Evolutionary conservation across 2,113 vertebrate species (phyloP).

Genomic region (Periophthalmus modestus): DNA sequence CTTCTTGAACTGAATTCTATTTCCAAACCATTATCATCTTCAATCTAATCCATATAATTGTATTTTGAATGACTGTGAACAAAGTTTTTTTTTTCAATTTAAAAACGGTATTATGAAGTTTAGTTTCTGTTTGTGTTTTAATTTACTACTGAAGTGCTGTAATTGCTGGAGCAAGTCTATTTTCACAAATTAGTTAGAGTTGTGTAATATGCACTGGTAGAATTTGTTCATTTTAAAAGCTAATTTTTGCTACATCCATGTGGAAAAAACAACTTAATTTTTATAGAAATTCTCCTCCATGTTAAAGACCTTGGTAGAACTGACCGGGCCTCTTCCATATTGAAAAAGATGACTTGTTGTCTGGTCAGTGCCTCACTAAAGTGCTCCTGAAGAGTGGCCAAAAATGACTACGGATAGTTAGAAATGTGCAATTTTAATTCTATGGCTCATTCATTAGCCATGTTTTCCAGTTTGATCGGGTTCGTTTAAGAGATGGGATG

Average conservation of each 20-base stretch:
- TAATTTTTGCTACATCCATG: neutral
- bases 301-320: too few relatives aligned
- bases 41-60: neutral
- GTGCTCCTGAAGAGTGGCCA: neutral
- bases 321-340: too few relatives aligned
- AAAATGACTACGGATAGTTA: too few relatives aligned
- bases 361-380: too few relatives aligned
- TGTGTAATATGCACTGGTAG: neutral
- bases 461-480: conserved; percentile 22
- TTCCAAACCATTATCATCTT: neutral
- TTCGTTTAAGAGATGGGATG: neutral
- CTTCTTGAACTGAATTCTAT: neutral
- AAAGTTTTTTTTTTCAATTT: neutral
- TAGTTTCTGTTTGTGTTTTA: neutral
- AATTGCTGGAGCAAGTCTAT: neutral
- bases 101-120: neutral
- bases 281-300: conserved; percentile 6
- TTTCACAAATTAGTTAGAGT: neutral
- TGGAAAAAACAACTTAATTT: too few relatives aligned
- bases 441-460: conserved; percentile 22
- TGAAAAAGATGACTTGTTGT: too few relatives aligned
- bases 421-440: neutral
- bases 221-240: neutral
- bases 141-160: neutral
- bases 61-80: neutral